Base-by-base conservation (phyloP, 2,113 vertebrate species). In the Barbus barbus region DNA sequence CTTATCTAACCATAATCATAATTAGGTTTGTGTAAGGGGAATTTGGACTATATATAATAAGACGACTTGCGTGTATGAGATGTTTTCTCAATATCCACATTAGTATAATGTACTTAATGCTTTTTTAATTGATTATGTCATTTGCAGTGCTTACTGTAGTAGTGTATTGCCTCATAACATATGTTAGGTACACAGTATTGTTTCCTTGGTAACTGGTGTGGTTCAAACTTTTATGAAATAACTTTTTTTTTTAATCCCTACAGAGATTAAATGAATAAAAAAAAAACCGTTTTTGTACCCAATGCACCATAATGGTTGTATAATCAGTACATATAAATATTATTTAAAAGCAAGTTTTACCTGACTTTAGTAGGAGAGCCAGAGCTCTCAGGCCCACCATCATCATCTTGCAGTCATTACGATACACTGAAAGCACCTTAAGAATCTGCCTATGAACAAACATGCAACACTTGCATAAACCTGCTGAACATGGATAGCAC, bases 341-440 rank as follows among this genome's bases (percentile, higher is more conserved):
- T 4, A 20, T 41, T 18, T 31, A 46, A 69, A 6, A 36, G 5
- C n/a, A 41, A 72, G 26, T 1, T 56, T 20, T 94, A 98, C 98
- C 97, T 95, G 97, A 98, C 85, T 84, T 90, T 31, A 99, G 95
- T 14, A 99, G 94, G 0, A 95, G 92, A 44, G 95, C 95, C 92
- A 99, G 93, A 14, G 94, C 92, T 92, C 94, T 93, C 12, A 99
- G 93, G 65, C 95, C 96, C 67, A 94, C 87, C 83, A 90, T 86
- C 79, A 93, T 91, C 81, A 98, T 92, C 31, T 85, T 91, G 24
- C 90, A 9, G 85, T 96, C 95, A 82, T 90, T 61, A 78, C 91
- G 92, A 92, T 96, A 93, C 82, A 92, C 51, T 7, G 92, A 90
- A 8, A 99, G 90, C 84, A 95, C 95, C 90, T 95, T 96, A 88